Percentiles rank a stretch among this genome's conserved stretches.
Conservation (phyloP, 2,888 invertebrate species). For the Erebia ligea region DNA sequence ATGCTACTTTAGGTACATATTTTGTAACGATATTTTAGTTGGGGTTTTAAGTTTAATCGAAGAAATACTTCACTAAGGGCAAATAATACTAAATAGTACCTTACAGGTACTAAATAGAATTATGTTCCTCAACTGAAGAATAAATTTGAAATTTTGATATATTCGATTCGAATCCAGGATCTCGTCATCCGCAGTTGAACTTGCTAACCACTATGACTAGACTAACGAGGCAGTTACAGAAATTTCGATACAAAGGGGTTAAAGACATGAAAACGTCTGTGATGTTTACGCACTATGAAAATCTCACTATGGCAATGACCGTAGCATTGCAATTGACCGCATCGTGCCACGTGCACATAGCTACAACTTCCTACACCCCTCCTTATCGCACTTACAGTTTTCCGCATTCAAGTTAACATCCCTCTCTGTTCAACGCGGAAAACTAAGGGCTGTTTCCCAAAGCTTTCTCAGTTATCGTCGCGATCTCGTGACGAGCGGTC, state of each 20-base stretch:
- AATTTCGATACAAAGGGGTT: neutral
- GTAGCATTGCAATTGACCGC: conserved; percentile 78
- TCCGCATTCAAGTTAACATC: conserved; percentile 48
- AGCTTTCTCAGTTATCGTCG: conserved; percentile 69
- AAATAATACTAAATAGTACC: too few relatives aligned
- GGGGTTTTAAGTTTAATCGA: neutral
- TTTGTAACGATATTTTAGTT: neutral
- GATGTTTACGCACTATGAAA: conserved; percentile 38
- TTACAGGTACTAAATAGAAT: too few relatives aligned
- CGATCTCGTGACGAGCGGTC: conserved; percentile 57
- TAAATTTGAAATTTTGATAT: too few relatives aligned
- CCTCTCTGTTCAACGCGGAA: conserved; percentile 65
- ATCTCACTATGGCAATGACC: conserved; percentile 77
- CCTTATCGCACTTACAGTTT: conserved; percentile 53
- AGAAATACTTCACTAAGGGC: too few relatives aligned
- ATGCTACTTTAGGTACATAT: conserved; percentile 7
- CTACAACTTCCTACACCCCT: conserved; percentile 55
- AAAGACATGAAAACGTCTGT: conserved; percentile 9
- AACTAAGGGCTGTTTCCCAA: conserved; percentile 66
- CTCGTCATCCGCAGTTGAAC: too few relatives aligned
- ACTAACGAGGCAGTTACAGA: too few relatives aligned
- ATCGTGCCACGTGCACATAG: conserved; percentile 69
- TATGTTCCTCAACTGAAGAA: too few relatives aligned
- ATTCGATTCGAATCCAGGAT: too few relatives aligned
- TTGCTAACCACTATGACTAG: too few relatives aligned